Evolutionary conservation across 2,113 vertebrate genomes (phyloP).

Genomic region (Platysteira castanea): DNA sequence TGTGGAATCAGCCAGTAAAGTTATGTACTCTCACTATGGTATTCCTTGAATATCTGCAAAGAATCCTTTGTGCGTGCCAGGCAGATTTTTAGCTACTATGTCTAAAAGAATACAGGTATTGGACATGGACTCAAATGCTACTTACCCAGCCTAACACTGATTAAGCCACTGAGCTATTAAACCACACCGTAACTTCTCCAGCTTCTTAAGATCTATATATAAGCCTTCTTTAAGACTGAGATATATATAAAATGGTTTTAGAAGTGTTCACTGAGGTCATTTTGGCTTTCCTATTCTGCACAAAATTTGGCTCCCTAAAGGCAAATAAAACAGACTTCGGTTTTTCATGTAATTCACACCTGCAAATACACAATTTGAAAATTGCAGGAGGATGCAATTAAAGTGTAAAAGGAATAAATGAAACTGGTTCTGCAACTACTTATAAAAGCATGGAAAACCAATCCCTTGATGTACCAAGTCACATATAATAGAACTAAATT

Average conservation of each 20-base stretch:
- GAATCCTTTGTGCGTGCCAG: neutral
- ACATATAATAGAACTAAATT: neutral
- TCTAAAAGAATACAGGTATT: neutral
- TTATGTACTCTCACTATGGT: neutral
- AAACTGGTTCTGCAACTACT: neutral
- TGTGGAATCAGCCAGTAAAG: neutral
- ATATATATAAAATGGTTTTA: neutral
- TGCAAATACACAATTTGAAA: neutral
- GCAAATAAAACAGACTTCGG: neutral
- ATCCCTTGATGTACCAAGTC: neutral
- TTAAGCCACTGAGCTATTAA: slow-evolving; percentile 1
- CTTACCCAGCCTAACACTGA: neutral
- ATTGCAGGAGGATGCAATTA: neutral
- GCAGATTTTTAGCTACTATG: neutral
- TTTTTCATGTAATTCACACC: neutral
- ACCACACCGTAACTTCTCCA: neutral
- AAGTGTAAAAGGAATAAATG: neutral
- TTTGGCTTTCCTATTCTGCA: neutral
- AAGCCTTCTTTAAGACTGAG: neutral
- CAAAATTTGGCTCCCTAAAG: neutral
- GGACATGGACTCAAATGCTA: neutral
- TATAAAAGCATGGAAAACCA: neutral
- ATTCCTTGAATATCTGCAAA: neutral
- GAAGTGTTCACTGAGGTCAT: neutral
- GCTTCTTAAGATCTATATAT: slow-evolving; percentile 1